phyloP scores from a whole-genome alignment of 2,113 vertebrate genomes.

The Carassius auratus region DNA sequence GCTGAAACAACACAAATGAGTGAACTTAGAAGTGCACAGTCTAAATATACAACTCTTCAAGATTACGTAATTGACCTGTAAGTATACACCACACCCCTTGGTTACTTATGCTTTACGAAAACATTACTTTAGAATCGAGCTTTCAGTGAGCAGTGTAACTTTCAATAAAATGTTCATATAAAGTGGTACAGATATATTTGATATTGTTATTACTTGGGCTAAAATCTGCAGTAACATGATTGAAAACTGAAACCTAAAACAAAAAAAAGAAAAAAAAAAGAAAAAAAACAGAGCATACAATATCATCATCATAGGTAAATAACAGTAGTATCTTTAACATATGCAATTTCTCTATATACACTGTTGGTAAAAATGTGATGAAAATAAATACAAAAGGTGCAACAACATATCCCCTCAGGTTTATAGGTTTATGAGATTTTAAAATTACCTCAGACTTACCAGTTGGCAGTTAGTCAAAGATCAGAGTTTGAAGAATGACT shows the following conservation, averaged over 20 bases:
- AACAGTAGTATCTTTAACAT: background rate
- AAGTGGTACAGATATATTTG: background rate
- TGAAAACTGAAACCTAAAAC: background rate
- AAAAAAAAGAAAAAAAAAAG: no score
- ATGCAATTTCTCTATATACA: no score
- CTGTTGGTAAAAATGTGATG: background rate
- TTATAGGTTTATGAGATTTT: no score
- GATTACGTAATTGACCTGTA: background rate
- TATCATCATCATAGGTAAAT: background rate
- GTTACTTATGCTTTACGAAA: background rate
- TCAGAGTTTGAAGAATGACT: background rate
- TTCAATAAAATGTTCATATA: background rate
- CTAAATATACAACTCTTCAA: background rate
- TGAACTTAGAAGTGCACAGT: background rate
- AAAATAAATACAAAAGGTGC: no score
- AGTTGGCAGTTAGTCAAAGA: background rate
- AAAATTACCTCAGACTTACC: background rate
- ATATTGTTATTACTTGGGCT: background rate
- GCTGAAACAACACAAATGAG: background rate
- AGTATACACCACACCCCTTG: background rate
- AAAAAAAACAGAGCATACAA: background rate
- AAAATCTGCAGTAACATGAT: background rate
- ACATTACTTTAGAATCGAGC: background rate
- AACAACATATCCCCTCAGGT: no score
- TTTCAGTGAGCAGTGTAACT: background rate